Base-by-base conservation (phyloP, 2,797 vertebrate genomes). In the Myotis vivesi region DNA sequence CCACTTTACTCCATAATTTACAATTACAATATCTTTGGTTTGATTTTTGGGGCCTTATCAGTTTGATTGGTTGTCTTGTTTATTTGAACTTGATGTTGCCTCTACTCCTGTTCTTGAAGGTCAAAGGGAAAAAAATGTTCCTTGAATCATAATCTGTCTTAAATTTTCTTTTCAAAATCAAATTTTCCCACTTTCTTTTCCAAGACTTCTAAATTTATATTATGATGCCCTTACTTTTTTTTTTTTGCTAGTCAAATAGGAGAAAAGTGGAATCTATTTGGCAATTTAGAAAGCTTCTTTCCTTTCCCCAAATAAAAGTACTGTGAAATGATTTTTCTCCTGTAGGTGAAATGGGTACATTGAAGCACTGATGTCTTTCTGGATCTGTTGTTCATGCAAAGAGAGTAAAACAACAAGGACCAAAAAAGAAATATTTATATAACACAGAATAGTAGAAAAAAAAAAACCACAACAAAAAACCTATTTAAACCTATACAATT, bases 261-360 rank as follows among this genome's bases (percentile, higher is more conserved):
- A 73, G 41, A 92, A 92, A 89, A n/a, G 25, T 93, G 22, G 22
- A 81, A 85, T 2, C 59, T 75, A 8, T 92, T 87, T 95, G 64
- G n/a, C 51, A 89, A 79, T 41, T 59, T 25, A 55, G 62, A 69
- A 92, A 38, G 6, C 8, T 53, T 33, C 25, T 22, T 55, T 38
- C 49, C 23, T 2, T 4, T 30, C 30, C 38, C 16, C 6, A 30
- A n/a, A 20, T 69, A 69, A 49, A 72, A 57, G 66, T 90, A 81
- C 36, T 64, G 28, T 62, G 36, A 87, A 69, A 20, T 87, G 33
- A 69, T 73, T 82, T 95, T 49, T 96, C 44, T 69, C 17, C 41
- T 81, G 3, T 57, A 73, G 82, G 41, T 77, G 69, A 89, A 90
- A 96, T 46, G 17, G 53, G 51, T 81, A 36, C 53, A 25, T 85